Evolutionary conservation across 2,113 vertebrate species (phyloP).

Genomic region (Trachemys scripta): DNA sequence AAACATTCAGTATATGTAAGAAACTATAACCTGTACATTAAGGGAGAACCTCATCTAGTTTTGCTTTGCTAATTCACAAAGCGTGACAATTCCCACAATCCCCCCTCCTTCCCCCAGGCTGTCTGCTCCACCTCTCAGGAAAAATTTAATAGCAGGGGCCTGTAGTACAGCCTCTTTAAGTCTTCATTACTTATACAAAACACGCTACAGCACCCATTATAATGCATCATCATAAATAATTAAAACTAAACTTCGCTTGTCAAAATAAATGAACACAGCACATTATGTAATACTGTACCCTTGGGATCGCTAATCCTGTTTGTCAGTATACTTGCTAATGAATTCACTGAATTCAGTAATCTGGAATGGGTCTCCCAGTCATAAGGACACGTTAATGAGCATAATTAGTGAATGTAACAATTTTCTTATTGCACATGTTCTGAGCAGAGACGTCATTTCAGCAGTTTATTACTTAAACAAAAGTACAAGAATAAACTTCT

Average conservation of each 20-base stretch:
- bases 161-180: slow-evolving; percentile 63
- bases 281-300: slow-evolving; percentile 31
- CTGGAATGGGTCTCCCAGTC: slow-evolving; percentile 54
- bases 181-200: slow-evolving; percentile 63
- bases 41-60: not conserved
- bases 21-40: not conserved
- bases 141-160: slow-evolving; percentile 35
- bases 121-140: slow-evolving; percentile 50
- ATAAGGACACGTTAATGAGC: slow-evolving; percentile 46
- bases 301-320: slow-evolving; percentile 68
- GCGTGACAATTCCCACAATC: slow-evolving; percentile 49
- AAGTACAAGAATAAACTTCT: slow-evolving; percentile 1
- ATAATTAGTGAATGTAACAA: slow-evolving; percentile 67
- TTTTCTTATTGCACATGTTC: slow-evolving; percentile 63
- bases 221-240: slow-evolving; percentile 70
- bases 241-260: slow-evolving; percentile 67
- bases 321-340: slow-evolving; percentile 60
- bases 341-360: slow-evolving; percentile 58
- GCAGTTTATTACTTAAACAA: slow-evolving; percentile 66
- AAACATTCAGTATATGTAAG: slow-evolving; percentile 15
- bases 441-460: slow-evolving; percentile 51
- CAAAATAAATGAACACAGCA: slow-evolving; percentile 25
- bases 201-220: slow-evolving; percentile 56
- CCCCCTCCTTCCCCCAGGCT: slow-evolving; percentile 33
- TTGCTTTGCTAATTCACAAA: slow-evolving; percentile 62